A percentile compares a stretch with the other conserved stretches of the same genome.
Conservation (phyloP, 2,797 vertebrate species). For the Pempheris klunzingeri region DNA sequence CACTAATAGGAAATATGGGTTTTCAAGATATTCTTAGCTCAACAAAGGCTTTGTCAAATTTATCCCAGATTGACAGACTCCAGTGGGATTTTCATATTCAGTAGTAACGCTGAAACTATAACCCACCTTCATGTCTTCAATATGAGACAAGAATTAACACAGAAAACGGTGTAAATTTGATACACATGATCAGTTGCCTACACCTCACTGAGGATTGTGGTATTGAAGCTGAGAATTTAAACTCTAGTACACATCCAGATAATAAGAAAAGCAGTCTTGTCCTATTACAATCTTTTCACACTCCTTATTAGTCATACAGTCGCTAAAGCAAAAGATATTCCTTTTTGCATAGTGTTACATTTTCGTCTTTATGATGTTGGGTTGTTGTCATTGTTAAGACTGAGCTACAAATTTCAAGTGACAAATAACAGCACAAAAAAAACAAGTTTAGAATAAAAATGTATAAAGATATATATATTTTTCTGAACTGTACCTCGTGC, state of each 20-base stretch:
- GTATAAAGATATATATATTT: too few relatives aligned
- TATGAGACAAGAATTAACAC: constrained; percentile 23
- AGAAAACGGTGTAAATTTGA: constrained; percentile 24
- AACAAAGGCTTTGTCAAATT: constrained; percentile 62
- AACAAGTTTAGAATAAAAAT: too few relatives aligned
- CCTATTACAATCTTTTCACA: background rate
- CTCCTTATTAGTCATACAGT: background rate
- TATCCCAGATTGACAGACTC: constrained; percentile 65
- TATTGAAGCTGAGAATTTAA: constrained; percentile 22
- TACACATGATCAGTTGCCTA: constrained; percentile 34
- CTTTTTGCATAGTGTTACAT: background rate
- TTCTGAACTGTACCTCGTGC: too few relatives aligned
- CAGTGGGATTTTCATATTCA: constrained; percentile 64
- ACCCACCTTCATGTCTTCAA: constrained; percentile 36
- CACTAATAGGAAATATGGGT: constrained; percentile 62
- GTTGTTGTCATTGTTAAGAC: background rate
- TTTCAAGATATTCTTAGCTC: constrained; percentile 76
- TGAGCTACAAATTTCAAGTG: background rate
- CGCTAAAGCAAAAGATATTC: background rate
- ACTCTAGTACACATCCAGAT: background rate
- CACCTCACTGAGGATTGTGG: background rate
- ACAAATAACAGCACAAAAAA: background rate
- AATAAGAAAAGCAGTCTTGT: background rate
- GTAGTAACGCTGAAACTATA: constrained; percentile 40
- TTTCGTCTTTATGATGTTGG: background rate